Percentiles rank a stretch among this genome's conserved stretches.
These are phyloP conservation scores for Crossaster papposus DNA, from an alignment of 53 echinoderm and acorn worm genomes.

Conservation along the genomic window DNA sequence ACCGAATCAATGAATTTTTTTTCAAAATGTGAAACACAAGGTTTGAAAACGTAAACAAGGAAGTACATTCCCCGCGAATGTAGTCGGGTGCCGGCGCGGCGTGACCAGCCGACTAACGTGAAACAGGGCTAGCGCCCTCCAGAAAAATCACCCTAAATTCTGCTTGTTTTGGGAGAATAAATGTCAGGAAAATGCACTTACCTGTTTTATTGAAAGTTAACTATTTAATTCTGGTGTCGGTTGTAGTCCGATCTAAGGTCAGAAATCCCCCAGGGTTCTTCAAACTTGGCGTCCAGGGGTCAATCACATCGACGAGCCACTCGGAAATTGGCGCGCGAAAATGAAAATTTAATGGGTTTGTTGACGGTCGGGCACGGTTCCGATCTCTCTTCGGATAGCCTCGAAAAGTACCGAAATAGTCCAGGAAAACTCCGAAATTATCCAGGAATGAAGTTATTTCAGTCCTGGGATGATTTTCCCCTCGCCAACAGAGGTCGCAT, in stretches of 20 bases:
- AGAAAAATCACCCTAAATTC: constrained; percentile 24
- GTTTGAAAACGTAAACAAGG: constrained; percentile 58
- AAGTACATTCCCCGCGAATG: constrained; percentile 28
- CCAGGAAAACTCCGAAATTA: constrained; percentile 32
- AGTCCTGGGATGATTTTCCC: constrained; percentile 26
- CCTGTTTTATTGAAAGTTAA: constrained; percentile 45
- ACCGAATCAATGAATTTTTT: background rate
- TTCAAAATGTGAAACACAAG: background rate
- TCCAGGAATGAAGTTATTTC: constrained; percentile 41
- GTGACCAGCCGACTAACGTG: background rate
- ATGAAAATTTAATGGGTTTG: constrained; percentile 68
- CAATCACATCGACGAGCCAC: constrained; percentile 83
- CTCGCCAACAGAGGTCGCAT: constrained; percentile 66
- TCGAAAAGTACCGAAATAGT: constrained; percentile 27
- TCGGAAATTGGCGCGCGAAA: constrained; percentile 93
- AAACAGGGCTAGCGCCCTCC: constrained; percentile 37
- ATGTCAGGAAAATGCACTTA: constrained; percentile 35
- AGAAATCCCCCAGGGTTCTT: constrained; percentile 62
- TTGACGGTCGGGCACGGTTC: constrained; percentile 40
- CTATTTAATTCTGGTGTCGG: constrained; percentile 52
- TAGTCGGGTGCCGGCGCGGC: constrained; percentile 52
- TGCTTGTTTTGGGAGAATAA: constrained; percentile 34
- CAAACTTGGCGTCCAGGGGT: constrained; percentile 71
- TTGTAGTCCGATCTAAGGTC: constrained; percentile 52
- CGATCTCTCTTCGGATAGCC: constrained; percentile 27